phyloP scores from a whole-genome alignment of 2,113 vertebrate species.

The Irena cyanogastra region DNA sequence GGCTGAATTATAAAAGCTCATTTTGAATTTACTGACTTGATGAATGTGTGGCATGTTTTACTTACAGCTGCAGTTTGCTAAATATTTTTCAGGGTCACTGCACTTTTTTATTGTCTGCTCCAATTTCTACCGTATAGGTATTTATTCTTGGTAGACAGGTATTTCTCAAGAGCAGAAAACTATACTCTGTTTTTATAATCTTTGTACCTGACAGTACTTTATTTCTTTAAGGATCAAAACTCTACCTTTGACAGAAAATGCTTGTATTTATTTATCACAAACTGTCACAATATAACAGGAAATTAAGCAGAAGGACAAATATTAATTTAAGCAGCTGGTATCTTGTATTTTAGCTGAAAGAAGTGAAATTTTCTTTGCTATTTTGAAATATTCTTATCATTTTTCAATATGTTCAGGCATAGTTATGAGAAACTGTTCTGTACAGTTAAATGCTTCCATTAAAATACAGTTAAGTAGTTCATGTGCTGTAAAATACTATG shows the following conservation, averaged over 20 bases:
- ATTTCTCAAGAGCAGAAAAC: not conserved
- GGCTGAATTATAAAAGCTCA: not conserved
- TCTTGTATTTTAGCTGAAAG: slow-evolving; percentile 40
- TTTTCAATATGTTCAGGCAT: slow-evolving; percentile 44
- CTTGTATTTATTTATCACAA: slow-evolving; percentile 45
- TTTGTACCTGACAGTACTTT: slow-evolving; percentile 1
- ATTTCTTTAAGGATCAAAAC: slow-evolving; percentile 53
- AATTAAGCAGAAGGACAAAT: slow-evolving; percentile 53
- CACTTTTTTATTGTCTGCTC: not conserved
- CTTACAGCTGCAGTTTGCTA: not conserved
- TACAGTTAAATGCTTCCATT: slow-evolving; percentile 40
- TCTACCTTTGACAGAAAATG: slow-evolving; percentile 13
- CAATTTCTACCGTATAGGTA: not conserved
- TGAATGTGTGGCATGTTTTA: not conserved
- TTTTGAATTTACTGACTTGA: not conserved
- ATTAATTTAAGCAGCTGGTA: slow-evolving; percentile 13
- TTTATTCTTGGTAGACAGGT: not conserved
- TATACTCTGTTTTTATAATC: not conserved
- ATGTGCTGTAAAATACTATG: not conserved
- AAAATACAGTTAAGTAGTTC: slow-evolving; percentile 17
- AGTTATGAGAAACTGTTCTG: slow-evolving; percentile 29
- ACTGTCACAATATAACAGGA: slow-evolving; percentile 53
- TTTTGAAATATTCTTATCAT: slow-evolving; percentile 33
- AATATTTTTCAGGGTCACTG: not conserved
- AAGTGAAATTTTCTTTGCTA: slow-evolving; percentile 38